A percentile compares a stretch with the other conserved stretches of the same genome.
Evolutionary conservation across 2,113 vertebrate genomes (phyloP).

Genomic region (Hemicordylus capensis): DNA sequence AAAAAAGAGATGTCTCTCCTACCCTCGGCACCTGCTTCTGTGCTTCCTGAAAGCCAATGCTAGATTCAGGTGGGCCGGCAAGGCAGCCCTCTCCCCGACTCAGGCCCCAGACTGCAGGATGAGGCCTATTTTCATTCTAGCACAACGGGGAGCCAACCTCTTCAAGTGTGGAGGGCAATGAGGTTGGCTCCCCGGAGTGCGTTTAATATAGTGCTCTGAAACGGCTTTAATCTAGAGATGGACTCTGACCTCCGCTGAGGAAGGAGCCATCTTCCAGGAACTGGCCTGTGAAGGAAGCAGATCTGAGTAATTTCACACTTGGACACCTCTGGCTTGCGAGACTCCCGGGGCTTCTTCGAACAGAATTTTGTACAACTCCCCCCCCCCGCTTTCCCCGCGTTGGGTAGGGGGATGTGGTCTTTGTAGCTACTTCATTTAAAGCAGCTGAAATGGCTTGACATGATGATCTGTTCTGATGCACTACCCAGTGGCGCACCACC

Average conservation of each 20-base stretch:
- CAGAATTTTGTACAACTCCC: not conserved
- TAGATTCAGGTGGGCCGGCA: not conserved
- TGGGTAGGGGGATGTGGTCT: rapidly evolving
- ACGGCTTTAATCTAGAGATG: not conserved
- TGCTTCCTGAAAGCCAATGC: not conserved
- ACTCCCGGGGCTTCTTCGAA: not conserved
- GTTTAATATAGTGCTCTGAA: not conserved
- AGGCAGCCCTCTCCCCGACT: not conserved
- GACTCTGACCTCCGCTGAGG: not conserved
- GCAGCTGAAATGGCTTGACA: not conserved
- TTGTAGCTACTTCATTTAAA: not conserved
- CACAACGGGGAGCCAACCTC: not conserved
- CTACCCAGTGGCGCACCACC: rapidly evolving
- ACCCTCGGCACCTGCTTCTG: too few relatives aligned
- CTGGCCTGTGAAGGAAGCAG: not conserved
- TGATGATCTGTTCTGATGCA: not conserved
- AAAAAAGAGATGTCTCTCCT: too few relatives aligned
- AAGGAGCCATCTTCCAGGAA: not conserved
- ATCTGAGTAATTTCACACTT: slow-evolving; percentile 9
- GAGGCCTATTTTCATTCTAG: not conserved
- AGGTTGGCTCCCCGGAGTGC: not conserved
- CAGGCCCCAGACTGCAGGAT: not conserved
- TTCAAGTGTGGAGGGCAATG: not conserved
- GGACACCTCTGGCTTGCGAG: not conserved
- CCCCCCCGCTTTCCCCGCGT: not conserved